Conservation (phyloP, 1,140 invertebrate species). For the Drosophila orena region DNA sequence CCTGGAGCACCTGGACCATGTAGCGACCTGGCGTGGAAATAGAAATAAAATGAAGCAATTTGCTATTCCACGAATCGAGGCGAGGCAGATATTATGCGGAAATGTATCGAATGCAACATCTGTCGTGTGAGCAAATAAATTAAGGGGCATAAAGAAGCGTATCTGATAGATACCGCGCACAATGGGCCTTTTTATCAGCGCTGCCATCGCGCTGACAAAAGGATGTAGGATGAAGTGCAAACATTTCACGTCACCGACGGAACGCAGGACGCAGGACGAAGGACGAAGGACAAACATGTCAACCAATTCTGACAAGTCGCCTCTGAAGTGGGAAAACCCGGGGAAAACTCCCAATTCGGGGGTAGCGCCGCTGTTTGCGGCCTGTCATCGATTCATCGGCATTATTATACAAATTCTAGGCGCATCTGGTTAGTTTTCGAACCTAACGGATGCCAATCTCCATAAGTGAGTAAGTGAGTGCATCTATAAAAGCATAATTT, state of each 20-base stretch:
- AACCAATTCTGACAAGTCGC: constrained; percentile 72
- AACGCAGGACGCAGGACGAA: constrained; percentile 10
- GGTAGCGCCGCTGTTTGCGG: constrained; percentile 26
- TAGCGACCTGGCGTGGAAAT: constrained; percentile 10
- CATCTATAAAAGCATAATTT: too few relatives aligned
- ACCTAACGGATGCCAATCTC: background rate
- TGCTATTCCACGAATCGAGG: constrained; percentile 32
- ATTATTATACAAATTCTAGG: constrained; percentile 20
- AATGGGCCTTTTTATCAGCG: constrained; percentile 57
- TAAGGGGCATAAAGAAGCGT: constrained; percentile 29
- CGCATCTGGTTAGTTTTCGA: background rate
- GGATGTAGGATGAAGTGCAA: constrained; percentile 80
- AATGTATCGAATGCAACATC: constrained; percentile 63
- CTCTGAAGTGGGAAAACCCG: constrained; percentile 55
- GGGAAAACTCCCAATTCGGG: constrained; percentile 11
- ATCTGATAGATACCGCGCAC: constrained; percentile 61
- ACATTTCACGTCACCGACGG: constrained; percentile 49
- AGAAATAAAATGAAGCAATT: constrained; percentile 39
- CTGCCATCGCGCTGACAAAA: constrained; percentile 68
- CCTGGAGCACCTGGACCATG: too few relatives aligned
- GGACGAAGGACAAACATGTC: constrained; percentile 64
- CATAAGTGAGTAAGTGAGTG: background rate
- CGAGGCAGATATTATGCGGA: constrained; percentile 44
- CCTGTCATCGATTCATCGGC: constrained; percentile 59
- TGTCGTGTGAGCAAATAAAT: constrained; percentile 67